phyloP scores from a whole-genome alignment of 2,113 vertebrate genomes.

The Malurus melanocephalus region DNA sequence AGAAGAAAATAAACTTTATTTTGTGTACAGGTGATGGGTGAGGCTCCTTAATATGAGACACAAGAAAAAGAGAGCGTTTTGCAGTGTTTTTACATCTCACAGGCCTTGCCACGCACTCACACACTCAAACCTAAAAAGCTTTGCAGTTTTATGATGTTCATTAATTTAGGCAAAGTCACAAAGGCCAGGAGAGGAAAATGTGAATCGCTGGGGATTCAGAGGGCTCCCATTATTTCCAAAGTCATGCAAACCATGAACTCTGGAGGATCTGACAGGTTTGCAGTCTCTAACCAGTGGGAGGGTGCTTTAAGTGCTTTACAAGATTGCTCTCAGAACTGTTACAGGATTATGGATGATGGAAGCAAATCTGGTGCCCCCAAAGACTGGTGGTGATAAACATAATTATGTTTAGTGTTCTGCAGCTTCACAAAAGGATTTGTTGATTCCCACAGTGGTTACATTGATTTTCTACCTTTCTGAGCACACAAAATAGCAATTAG shows the following conservation, averaged over 20 bases:
- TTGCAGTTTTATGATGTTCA: not conserved
- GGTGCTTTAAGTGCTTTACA: not conserved
- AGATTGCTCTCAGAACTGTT: not conserved
- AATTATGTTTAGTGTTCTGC: constrained; percentile 23
- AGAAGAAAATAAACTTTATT: not conserved
- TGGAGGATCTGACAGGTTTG: not conserved
- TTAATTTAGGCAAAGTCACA: not conserved
- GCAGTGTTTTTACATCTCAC: not conserved
- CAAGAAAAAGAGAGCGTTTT: fast-evolving
- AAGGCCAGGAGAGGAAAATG: not conserved
- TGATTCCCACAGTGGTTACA: constrained; percentile 42
- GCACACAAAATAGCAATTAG: constrained; percentile 65
- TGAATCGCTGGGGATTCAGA: not conserved
- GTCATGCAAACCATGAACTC: not conserved
- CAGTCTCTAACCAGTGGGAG: not conserved
- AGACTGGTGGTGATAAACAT: not conserved
- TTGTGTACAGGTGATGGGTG: not conserved
- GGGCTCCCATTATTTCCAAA: not conserved
- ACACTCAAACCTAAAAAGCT: not conserved
- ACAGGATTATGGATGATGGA: not conserved
- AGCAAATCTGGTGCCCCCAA: not conserved
- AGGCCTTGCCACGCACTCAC: too few relatives aligned
- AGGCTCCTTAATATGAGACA: not conserved
- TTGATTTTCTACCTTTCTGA: constrained; percentile 66
- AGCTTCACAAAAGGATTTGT: constrained; percentile 4